Evolutionary conservation across 2,888 invertebrate genomes (phyloP), one percentile per base, ranked within the genome.

Genomic region (Ernsta delagoae): DNA sequence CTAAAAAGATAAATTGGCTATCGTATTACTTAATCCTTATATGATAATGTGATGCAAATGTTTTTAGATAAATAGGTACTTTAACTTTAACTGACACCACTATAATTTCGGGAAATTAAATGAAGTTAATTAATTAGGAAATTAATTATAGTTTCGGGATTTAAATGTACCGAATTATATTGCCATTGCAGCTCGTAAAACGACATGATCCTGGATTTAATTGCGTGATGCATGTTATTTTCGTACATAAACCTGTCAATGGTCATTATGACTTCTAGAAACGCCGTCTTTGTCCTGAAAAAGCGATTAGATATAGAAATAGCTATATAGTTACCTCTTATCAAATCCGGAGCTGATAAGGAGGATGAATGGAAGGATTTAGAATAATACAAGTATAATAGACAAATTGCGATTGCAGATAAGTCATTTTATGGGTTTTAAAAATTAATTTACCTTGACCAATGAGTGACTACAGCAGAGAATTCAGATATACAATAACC

Each of bases 171-270:
- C 81, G 88, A 89, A 79, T 94, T 92, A 72, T 94, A 93, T 71
- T 90, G 87, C 94, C 94, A 94, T 72, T 94, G 94, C 8, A 94
- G 79, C 75, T 92, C 89, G 73, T 94, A 94, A 76, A 93, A 94
- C 3, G 90, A 85, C 86, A 90, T 89, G 66, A 94, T 91, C 72
- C 94, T 83, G 4, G 83, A 82, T 75, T 89, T 88, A n/a, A 94
- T 92, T 0, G 87, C 83, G 70, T 81, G 79, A 70, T 89, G 88
- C 88, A 94, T 92, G 70, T 90, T 88, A 68, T 94, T 93, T 73
- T 93, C 93, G 62, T 84, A 84, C 87, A 94, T 90, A 75, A 93
- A 94, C 78, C 88, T 93, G 71, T 91, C 89, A 72, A 93, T 89
- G 0, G 90, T 89, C 70, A 90, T 88, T 43, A 93, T 88, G 0